Evolutionary conservation across 2,113 vertebrate genomes (phyloP).

Genomic region (Nycticorax nycticorax): DNA sequence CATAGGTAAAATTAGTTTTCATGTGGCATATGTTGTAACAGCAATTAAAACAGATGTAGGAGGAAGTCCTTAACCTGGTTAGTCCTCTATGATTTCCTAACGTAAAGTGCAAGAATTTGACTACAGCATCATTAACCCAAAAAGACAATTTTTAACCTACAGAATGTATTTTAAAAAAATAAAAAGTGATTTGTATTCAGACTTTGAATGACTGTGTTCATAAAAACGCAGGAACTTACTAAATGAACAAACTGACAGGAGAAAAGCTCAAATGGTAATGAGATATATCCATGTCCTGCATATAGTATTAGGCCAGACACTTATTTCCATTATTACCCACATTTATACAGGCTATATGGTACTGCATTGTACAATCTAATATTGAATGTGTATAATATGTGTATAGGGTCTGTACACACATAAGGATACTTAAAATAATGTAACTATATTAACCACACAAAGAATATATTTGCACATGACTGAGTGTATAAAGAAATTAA

Average conservation of each 20-base stretch:
- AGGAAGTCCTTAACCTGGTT: background rate
- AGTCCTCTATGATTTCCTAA: background rate
- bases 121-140: background rate
- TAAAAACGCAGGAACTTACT: background rate
- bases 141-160: background rate
- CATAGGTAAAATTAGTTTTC: background rate
- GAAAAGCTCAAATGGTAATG: background rate
- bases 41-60: background rate
- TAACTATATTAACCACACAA: background rate
- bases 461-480: background rate
- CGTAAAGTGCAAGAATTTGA: background rate
- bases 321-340: background rate
- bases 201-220: background rate
- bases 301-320: background rate
- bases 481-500: background rate
- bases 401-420: background rate
- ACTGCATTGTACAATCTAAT: background rate
- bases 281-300: background rate
- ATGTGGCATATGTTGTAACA: background rate
- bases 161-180: background rate
- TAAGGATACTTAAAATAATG: background rate
- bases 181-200: background rate
- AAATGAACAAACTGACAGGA: background rate
- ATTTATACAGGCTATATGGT: background rate
- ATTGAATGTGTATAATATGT: background rate